Evolutionary conservation across 2,113 vertebrate genomes (phyloP).

Genomic region (Ceyx cyanopectus): DNA sequence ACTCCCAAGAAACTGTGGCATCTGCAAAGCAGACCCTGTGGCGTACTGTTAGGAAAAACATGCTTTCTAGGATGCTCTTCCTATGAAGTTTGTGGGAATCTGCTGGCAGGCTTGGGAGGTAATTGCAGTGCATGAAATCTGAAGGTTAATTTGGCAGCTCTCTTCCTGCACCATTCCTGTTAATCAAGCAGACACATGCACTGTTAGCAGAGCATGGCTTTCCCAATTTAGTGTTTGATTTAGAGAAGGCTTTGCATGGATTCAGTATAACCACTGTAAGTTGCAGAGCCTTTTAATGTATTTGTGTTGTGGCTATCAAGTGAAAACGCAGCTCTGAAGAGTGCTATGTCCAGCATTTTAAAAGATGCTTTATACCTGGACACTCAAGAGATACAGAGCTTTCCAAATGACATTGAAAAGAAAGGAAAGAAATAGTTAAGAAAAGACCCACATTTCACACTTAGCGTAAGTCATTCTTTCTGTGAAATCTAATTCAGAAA

Average conservation of each 20-base stretch:
- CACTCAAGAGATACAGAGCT: neutral
- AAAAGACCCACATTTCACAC: constrained; percentile 6
- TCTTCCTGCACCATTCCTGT: neutral
- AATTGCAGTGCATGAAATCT: neutral
- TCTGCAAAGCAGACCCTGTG: neutral
- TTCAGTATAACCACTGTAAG: neutral
- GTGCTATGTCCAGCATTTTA: neutral
- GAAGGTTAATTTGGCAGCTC: neutral
- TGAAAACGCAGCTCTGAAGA: neutral
- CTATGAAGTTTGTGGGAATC: neutral
- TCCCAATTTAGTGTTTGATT: neutral
- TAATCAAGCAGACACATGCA: neutral
- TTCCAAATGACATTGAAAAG: neutral
- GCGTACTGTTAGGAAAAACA: neutral
- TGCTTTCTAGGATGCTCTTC: neutral
- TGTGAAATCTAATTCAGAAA: constrained; percentile 38
- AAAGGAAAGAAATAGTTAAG: neutral
- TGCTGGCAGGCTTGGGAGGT: neutral
- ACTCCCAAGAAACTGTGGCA: neutral
- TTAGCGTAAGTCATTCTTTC: constrained; percentile 3
- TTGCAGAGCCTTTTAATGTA: neutral
- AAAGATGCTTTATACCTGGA: neutral
- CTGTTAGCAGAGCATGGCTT: neutral
- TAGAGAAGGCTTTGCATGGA: neutral
- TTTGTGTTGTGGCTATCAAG: neutral